Evolutionary conservation across 2,113 vertebrate species (phyloP), one percentile per base, ranked within the genome.

Genomic region (Ictalurus punctatus): DNA sequence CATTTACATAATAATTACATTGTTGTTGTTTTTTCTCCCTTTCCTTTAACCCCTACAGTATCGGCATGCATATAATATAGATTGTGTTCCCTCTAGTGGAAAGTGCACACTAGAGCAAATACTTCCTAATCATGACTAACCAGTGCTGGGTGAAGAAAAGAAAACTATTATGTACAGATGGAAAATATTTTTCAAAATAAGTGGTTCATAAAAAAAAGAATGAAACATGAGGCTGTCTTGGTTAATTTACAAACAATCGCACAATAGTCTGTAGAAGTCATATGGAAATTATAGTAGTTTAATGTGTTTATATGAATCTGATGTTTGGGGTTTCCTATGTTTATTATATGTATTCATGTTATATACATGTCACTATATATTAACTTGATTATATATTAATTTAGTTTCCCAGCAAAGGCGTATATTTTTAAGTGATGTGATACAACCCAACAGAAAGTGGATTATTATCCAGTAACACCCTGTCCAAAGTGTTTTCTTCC

Each of bases 61-160:
- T 78, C 23, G 8, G 78, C 25, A 25, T 48, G 67, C 10, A 80
- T 63, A 85, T 69, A 67, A 34, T 80, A 63, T 81, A 69, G 56
- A 84, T 80, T 80, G 25, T 40, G 56, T 81, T 90, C 87, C 90
- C 89, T 90, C 90, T 91, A 91, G 90, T 92, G 91, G 91, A 44
- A 81, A 76, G 78, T n/a, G 30, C 25, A 30, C 58, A 78, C 30
- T 56, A 90, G 74, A 87, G 85, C 85, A 87, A 71, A 63, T 17
- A 44, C 23, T 6, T 67, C 34, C 21, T 44, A 27, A 27, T 27
- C 19, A 27, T 27, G 19, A 14, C 21, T 25, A 34, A 67, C 19
- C 19, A 81, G 79, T 58, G 12, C n/a, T 19, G 16, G 7, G 19
- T 13, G 56, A 65, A 40, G 9, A 83, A 59, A 8, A 40, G 17